Base-by-base conservation (phyloP, 2,888 invertebrate genomes). In the Andrena haemorrhoa region DNA sequence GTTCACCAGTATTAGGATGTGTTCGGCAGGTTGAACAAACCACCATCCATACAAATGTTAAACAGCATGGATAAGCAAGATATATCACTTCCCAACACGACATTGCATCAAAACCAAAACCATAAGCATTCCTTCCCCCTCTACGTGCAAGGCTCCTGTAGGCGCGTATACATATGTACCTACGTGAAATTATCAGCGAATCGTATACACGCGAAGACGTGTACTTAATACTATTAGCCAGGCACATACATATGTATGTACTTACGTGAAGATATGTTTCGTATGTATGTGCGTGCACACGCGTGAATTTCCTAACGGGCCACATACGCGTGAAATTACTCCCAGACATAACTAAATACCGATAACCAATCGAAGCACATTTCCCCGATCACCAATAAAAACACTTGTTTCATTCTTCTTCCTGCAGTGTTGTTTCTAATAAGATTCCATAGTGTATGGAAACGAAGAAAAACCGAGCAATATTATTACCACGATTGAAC, bases 111-210 rank as follows among this genome's bases (percentile, higher is more conserved):
- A 73, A 84, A 70, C 56, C 56, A 56, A 23, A 23, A 65, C 79
- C 78, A 61, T 66, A 65, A 80, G 79, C 78, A 79, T 63, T 81
- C 79, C 71, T 86, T 83, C 77, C 68, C 83, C 73, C 66, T 83
- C 65, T 68, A 76, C 63, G 60, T 73, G 69, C 49, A 64, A 61
- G 70, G 72, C 76, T 78, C 70, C 70, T 35, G 41, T 56, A 26
- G 23, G 56, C 23, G 56, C 23, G 10, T 56, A 23, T 23, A 56
- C 10, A 56, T 23, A 56, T 56, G 41, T 16, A 41, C 41, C 41
- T 41, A 41, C 41, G 41, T 41, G 41, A 41, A 41, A 41, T 41
- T 41, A 41, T 41, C 53, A 23, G 23, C 53, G 8, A 8, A 23
- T 53, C 20, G 23, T 56, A 5, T 56, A 26, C 23, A 23, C 53